These are phyloP conservation scores for Mellivora capensis DNA, from an alignment of 2,113 vertebrate genomes.

Conservation along the genomic window DNA sequence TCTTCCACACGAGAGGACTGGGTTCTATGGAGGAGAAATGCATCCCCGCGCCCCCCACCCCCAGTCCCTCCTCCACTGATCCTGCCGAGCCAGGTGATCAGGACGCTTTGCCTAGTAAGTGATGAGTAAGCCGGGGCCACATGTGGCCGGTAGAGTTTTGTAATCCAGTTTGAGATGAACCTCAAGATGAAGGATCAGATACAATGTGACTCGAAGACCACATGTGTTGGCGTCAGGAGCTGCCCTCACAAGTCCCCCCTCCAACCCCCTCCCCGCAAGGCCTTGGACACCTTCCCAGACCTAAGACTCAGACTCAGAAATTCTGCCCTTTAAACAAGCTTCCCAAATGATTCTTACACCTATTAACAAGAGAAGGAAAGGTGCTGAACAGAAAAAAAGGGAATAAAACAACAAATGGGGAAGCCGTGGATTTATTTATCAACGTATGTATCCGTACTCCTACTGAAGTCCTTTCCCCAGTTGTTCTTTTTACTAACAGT, in stretches of 20 bases:
- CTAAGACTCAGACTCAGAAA: neutral
- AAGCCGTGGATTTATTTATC: neutral
- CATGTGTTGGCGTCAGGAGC: neutral
- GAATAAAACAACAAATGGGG: neutral
- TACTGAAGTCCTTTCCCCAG: neutral
- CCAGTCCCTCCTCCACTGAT: neutral
- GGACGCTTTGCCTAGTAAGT: neutral
- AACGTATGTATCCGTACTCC: neutral
- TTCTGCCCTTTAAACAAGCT: neutral
- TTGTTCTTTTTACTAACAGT: neutral
- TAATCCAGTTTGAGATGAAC: neutral
- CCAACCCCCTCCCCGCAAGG: neutral
- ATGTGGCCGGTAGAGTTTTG: neutral
- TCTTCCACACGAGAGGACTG: neutral
- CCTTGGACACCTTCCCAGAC: neutral
- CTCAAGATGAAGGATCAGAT: neutral
- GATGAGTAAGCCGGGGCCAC: neutral
- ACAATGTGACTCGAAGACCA: neutral
- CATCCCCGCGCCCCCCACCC: accelerated
- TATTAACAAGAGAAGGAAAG: neutral
- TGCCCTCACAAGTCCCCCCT: neutral
- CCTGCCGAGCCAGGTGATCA: neutral
- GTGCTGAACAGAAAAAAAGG: neutral
- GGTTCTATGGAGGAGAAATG: neutral
- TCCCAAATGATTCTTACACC: neutral